Conservation (phyloP, 2,797 vertebrate genomes). For the Cryptoprocta ferox region DNA sequence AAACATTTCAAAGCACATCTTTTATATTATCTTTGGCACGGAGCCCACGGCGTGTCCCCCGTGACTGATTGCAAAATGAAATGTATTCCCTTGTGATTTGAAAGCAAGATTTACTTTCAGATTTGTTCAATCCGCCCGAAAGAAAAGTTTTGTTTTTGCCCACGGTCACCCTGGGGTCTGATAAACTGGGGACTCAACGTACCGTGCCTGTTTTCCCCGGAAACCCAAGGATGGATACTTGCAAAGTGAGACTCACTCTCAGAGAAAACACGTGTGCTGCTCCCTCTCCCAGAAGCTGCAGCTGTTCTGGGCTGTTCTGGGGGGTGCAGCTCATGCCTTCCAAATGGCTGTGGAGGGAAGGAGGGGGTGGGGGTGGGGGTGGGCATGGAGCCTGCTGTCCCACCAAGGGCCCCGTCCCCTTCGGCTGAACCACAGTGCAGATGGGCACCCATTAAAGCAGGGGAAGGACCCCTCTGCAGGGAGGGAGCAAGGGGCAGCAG, state of each 20-base stretch:
- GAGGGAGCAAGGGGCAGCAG: too few species aligned
- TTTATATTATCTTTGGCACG: neutral
- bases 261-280: constrained; percentile 17
- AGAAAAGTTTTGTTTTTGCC: neutral
- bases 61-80: neutral
- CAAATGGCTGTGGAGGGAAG: neutral
- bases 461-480: neutral
- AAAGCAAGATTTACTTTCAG: neutral
- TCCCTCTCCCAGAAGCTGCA: neutral
- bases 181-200: neutral
- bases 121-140: neutral
- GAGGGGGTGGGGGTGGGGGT: neutral
- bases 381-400: neutral
- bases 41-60: neutral
- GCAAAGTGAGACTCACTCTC: neutral
- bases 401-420: neutral
- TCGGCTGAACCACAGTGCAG: neutral
- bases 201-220: neutral
- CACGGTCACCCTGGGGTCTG: neutral
- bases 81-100: neutral
- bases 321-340: neutral
- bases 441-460: neutral
- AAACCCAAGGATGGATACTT: neutral
- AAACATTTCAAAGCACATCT: neutral
- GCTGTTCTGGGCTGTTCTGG: neutral